A percentile compares a stretch with the other conserved stretches of the same genome.
Conservation (phyloP, 1,140 invertebrate species). For the Diploscapter pachys region DNA sequence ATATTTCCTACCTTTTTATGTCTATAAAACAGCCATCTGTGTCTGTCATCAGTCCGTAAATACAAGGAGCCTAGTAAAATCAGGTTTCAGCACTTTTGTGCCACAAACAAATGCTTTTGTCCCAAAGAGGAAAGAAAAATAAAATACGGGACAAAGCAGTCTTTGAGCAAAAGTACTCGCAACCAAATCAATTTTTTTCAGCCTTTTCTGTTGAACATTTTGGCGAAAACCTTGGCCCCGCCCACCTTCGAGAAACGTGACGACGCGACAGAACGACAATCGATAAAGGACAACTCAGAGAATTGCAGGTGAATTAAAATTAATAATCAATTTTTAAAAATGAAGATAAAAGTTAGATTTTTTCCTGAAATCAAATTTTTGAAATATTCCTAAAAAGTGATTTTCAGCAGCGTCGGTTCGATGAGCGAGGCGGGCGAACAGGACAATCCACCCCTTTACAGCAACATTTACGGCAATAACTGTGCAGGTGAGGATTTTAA, state of each 20-base stretch:
- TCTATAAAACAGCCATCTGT: too few species aligned
- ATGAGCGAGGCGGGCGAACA: conserved; percentile 5
- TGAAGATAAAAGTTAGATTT: not conserved
- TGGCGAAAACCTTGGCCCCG: conserved; percentile 28
- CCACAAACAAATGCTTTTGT: too few species aligned
- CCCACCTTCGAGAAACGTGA: conserved; percentile 7
- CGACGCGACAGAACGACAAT: not conserved
- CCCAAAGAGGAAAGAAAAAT: too few species aligned
- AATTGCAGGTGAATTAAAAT: not conserved
- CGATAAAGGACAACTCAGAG: too few species aligned
- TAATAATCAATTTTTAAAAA: not conserved
- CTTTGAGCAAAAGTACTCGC: too few species aligned
- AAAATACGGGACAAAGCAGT: too few species aligned
- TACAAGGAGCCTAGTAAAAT: too few species aligned
- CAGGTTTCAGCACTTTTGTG: too few species aligned
- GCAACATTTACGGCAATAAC: conserved; percentile 25
- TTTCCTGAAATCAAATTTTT: not conserved
- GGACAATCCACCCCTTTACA: conserved; percentile 3
- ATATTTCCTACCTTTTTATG: too few species aligned
- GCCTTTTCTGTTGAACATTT: conserved; percentile 36
- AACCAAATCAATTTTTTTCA: not conserved
- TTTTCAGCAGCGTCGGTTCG: conserved; percentile 7
- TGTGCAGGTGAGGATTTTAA: not conserved
- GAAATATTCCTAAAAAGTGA: not conserved
- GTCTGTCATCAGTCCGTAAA: too few species aligned